These are phyloP conservation scores for Venustaconcha ellipsiformis DNA, from an alignment of 1,140 invertebrate species.

Conservation along the genomic window DNA sequence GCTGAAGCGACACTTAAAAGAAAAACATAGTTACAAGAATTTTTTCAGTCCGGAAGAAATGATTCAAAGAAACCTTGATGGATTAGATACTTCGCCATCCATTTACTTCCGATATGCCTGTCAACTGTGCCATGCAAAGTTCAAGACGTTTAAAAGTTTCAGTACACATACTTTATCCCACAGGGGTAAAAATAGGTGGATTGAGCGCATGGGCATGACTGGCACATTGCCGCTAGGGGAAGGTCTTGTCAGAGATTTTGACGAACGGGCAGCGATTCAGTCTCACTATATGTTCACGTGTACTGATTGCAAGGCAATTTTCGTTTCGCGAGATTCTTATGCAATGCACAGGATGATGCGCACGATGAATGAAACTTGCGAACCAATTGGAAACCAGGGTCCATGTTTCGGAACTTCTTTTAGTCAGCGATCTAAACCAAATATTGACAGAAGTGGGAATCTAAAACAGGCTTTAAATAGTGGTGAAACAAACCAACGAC, in stretches of 20 bases:
- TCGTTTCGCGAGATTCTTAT: slow-evolving; percentile 47
- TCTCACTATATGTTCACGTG: slow-evolving; percentile 42
- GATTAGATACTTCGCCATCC: slow-evolving; percentile 6
- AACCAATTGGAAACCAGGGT: background rate
- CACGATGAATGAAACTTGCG: slow-evolving; percentile 46
- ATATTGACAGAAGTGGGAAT: background rate
- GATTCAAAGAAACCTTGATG: background rate
- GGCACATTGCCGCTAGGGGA: slow-evolving; percentile 21
- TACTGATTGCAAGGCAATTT: slow-evolving; percentile 45
- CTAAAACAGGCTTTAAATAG: background rate
- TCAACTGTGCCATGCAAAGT: slow-evolving; percentile 22
- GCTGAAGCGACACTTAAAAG: slow-evolving; percentile 17
- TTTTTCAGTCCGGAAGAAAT: background rate
- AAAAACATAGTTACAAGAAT: slow-evolving; percentile 11
- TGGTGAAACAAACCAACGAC: slow-evolving; percentile 5
- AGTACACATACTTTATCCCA: slow-evolving; percentile 26
- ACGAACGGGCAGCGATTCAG: slow-evolving; percentile 2
- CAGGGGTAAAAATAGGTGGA: background rate
- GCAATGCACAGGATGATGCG: slow-evolving; percentile 60
- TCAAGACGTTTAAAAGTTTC: slow-evolving; percentile 27
- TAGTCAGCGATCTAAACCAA: background rate
- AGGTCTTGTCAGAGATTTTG: slow-evolving; percentile 22
- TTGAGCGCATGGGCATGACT: slow-evolving; percentile 4
- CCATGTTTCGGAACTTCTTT: background rate
- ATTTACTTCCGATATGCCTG: slow-evolving; percentile 29